These are phyloP conservation scores for Coreoperca whiteheadi DNA, from an alignment of 2,113 vertebrate species.

Conservation along the genomic window DNA sequence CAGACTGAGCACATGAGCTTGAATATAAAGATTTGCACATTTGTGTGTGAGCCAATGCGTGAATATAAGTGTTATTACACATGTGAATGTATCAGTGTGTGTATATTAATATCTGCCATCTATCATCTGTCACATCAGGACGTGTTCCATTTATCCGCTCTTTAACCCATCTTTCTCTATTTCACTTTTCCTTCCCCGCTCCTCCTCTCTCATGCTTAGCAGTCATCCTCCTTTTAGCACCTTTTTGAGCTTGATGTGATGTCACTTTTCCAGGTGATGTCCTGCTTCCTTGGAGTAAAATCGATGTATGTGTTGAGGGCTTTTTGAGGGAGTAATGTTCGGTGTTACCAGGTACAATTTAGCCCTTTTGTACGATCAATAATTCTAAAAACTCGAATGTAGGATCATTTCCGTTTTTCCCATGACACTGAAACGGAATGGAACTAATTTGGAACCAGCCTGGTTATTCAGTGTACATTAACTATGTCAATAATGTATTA, in stretches of 20 bases:
- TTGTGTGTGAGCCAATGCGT: constrained; percentile 3
- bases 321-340: background rate
- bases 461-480: background rate
- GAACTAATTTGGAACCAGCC: background rate
- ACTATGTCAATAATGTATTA: background rate
- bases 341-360: background rate
- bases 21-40: constrained; percentile 16
- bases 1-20: constrained; percentile 24
- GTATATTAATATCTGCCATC: constrained; percentile 27
- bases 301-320: background rate
- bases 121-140: constrained; percentile 46
- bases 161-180: background rate
- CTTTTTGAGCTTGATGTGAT: background rate
- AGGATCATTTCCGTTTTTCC: background rate
- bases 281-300: background rate
- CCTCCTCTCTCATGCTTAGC: background rate
- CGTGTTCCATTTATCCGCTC: background rate
- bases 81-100: background rate
- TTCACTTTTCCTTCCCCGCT: background rate
- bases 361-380: background rate
- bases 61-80: background rate
- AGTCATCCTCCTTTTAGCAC: background rate
- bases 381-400: background rate
- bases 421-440: background rate
- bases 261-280: background rate